Percentiles rank a stretch among this genome's conserved stretches.
These are phyloP conservation scores for Penaeus japonicus DNA, from an alignment of 1,140 invertebrate species.

Conservation along the genomic window DNA sequence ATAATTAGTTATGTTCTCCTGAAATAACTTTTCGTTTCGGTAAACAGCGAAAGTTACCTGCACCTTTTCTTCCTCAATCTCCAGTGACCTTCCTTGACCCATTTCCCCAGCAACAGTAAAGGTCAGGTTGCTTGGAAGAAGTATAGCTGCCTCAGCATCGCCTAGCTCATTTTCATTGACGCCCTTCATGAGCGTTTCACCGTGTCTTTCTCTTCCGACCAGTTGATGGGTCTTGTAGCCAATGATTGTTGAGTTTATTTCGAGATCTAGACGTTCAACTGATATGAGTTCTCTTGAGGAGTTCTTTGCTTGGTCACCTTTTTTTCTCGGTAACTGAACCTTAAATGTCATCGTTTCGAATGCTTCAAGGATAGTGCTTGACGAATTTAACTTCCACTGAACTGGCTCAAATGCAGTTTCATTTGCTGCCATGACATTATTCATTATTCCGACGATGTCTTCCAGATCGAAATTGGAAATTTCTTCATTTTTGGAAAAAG, in stretches of 20 bases:
- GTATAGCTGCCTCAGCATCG: conserved; percentile 47
- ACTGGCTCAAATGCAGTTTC: background rate
- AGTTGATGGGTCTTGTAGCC: conserved; percentile 27
- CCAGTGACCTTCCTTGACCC: background rate
- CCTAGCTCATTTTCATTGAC: background rate
- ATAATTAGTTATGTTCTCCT: conserved; percentile 20
- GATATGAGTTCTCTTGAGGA: conserved; percentile 16
- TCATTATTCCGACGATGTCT: conserved; percentile 42
- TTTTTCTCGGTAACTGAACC: conserved; percentile 4
- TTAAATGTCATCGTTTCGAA: conserved; percentile 50
- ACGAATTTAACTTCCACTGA: conserved; percentile 42
- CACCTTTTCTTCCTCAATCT: background rate
- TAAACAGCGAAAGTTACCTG: conserved; percentile 46
- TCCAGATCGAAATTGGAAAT: background rate
- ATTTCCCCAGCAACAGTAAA: background rate
- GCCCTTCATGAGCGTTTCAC: background rate
- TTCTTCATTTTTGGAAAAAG: background rate
- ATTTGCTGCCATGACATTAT: conserved; percentile 40
- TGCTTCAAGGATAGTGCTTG: conserved; percentile 38
- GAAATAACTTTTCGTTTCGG: conserved; percentile 49
- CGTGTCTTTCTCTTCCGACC: background rate
- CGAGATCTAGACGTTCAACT: conserved; percentile 35
- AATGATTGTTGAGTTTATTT: conserved; percentile 31
- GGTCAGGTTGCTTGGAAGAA: conserved; percentile 46
- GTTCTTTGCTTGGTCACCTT: background rate